Base-by-base conservation (phyloP, 2,113 vertebrate genomes). In the rabbit (Oryctolagus cuniculus) region DNA sequence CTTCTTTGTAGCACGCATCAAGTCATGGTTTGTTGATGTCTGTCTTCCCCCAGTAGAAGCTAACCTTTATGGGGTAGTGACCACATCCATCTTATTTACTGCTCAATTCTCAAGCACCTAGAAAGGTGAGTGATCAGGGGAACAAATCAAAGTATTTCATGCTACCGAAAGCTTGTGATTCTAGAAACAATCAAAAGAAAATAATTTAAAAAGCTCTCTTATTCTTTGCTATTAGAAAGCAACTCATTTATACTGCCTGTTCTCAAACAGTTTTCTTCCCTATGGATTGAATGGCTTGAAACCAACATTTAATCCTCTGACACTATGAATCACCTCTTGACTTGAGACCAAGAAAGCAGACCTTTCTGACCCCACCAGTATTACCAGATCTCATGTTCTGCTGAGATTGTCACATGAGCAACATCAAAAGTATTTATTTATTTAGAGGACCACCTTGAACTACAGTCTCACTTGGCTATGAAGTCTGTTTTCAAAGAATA, bases 171-270 rank as follows among this genome's bases (percentile, higher is more conserved):
- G 55, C 8, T 49, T 87, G 25, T 78, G 38, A 80, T 90, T 85
- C 75, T 82, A 38, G 89, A 80, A 84, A 75, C 38, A 70, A 73
- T 29, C 63, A 67, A 25, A 10, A 44, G 78, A 2, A 44, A 53
- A n/a, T 44, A 38, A 11, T 0, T 0, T 15, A 34, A 17, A 64
- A 81, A 86, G 58, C 31, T 55, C n/a, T 84, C 80, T 95, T 58
- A 58, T 34, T 80, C 36, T 86, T 86, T 92, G 49, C 10, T 85
- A 82, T 88, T 88, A 87, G 44, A 85, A 77, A 89, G 77, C 49
- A 96, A 72, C 31, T 34, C 51, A 85, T 77, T 90, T 77, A 73
- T 61, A 58, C 49, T 87, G 61, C 36, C 36, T 92, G 77, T 84
- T 95, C 49, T 34, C 36, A 36, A 77, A 74, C n/a, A 51, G 31